Evolutionary conservation across 2,113 vertebrate species (phyloP).

Genomic region (Chrysochloris asiatica): DNA sequence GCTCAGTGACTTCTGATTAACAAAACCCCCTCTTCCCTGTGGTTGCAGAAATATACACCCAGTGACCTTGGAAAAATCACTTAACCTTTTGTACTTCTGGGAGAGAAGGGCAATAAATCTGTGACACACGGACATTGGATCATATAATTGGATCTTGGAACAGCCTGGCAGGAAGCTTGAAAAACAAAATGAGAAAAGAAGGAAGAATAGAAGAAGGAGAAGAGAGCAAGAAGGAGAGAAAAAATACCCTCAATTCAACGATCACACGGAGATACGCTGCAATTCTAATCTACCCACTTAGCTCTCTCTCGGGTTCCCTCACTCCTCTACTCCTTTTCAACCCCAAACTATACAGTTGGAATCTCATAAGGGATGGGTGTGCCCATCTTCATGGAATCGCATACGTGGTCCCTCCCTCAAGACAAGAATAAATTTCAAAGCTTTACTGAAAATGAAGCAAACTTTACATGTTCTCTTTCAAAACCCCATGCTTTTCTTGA

Average conservation of each 20-base stretch:
- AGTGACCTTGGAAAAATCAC: constrained; percentile 28
- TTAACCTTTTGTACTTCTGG: constrained; percentile 29
- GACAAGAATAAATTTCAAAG: background rate
- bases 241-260: background rate
- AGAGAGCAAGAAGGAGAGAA: background rate
- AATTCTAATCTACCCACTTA: background rate
- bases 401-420: background rate
- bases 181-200: constrained; percentile 12
- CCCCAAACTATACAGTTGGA: background rate
- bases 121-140: background rate
- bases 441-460: background rate
- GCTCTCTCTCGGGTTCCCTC: background rate
- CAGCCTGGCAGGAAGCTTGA: constrained; percentile 30
- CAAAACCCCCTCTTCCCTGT: background rate
- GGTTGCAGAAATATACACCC: constrained; percentile 31
- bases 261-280: no score
- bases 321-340: background rate
- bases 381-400: background rate
- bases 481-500: background rate
- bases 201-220: background rate
- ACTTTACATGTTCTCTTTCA: background rate
- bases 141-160: constrained; percentile 39
- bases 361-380: background rate
- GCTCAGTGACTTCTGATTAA: constrained; percentile 36
- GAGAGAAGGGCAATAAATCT: constrained; percentile 37